Conservation (phyloP, 2,113 vertebrate species). For the Formicarius rufipectus region DNA sequence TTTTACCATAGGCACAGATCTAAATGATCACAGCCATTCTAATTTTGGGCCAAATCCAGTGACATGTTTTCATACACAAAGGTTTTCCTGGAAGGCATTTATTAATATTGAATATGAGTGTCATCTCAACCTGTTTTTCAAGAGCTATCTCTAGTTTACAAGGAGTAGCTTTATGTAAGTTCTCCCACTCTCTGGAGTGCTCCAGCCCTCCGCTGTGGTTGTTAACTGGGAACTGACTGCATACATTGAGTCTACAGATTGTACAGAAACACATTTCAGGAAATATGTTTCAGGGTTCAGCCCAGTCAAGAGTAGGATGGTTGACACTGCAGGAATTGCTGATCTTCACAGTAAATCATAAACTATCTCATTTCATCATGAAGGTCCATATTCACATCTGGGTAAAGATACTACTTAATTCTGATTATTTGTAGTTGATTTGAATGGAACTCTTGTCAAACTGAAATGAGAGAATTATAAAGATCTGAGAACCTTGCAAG, state of each 20-base stretch:
- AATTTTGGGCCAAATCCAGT: background rate
- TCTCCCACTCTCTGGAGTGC: background rate
- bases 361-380: background rate
- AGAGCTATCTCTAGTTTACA: background rate
- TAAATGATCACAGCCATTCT: background rate
- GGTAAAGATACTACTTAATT: background rate
- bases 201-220: background rate
- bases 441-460: background rate
- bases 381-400: background rate
- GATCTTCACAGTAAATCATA: background rate
- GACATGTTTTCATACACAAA: background rate
- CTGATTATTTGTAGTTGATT: background rate
- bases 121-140: background rate
- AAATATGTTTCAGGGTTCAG: background rate
- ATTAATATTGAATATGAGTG: background rate
- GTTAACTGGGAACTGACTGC: background rate
- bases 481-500: background rate
- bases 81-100: background rate
- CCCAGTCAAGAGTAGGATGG: background rate
- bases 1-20: background rate
- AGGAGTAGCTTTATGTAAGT: background rate
- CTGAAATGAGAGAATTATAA: background rate
- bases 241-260: background rate
- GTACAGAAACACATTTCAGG: background rate
- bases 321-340: background rate